Conservation (phyloP, 2,113 vertebrate genomes). For the Apeltes quadracus region DNA sequence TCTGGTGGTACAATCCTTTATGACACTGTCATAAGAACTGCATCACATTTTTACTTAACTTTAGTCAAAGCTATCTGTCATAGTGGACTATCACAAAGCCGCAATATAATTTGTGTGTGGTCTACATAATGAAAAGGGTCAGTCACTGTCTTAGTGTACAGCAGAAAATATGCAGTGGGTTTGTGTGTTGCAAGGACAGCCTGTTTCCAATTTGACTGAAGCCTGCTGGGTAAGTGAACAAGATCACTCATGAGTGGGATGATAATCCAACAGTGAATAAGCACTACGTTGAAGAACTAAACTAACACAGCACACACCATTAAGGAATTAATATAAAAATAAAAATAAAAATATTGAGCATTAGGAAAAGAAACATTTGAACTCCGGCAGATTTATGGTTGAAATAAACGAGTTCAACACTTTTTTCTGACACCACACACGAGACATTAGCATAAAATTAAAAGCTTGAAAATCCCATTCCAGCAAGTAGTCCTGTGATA, state of each 20-base stretch:
- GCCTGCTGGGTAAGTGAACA: not conserved
- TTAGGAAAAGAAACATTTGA: not conserved
- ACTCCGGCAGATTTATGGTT: not conserved
- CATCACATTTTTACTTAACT: not conserved
- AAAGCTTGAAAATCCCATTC: not conserved
- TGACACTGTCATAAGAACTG: not conserved
- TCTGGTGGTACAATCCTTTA: constrained; percentile 43
- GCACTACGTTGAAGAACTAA: not conserved
- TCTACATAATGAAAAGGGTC: not conserved
- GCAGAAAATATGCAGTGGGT: not conserved
- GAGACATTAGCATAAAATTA: no score
- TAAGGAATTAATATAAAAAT: not conserved
- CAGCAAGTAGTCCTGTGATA: not conserved
- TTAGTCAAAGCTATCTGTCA: not conserved
- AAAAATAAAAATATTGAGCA: no score
- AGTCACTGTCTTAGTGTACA: not conserved
- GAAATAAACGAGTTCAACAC: not conserved
- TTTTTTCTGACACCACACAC: not conserved
- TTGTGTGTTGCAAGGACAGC: not conserved
- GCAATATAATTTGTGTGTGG: no score
- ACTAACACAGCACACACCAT: not conserved
- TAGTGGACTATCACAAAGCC: not conserved
- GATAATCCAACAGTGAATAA: constrained; percentile 1
- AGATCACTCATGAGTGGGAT: constrained; percentile 5
- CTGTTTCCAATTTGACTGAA: constrained; percentile 1